These are phyloP conservation scores for Acromyrmex echinatior DNA, from an alignment of 1,140 invertebrate species.

Conservation along the genomic window DNA sequence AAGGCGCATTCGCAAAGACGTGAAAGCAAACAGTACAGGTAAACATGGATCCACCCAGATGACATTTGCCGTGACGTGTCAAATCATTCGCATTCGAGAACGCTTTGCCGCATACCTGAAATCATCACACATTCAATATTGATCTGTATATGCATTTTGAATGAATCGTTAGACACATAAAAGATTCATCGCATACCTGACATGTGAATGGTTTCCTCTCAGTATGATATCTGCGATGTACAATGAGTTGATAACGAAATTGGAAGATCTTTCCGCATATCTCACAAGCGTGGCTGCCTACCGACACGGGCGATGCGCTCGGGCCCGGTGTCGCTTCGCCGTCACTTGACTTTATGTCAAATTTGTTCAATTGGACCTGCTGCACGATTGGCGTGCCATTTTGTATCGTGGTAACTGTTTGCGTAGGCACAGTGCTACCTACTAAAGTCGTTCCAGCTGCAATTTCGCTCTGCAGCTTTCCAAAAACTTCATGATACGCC, in stretches of 20 bases:
- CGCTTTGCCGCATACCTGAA: conserved; percentile 91
- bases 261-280: conserved; percentile 95
- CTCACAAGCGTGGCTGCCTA: conserved; percentile 92
- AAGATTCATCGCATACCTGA: conserved; percentile 86
- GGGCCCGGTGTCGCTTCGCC: conserved; percentile 86
- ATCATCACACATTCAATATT: not conserved
- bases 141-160: not conserved
- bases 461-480: conserved; percentile 91
- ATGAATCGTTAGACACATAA: not conserved
- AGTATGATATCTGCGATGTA: conserved; percentile 94
- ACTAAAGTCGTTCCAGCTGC: conserved; percentile 84
- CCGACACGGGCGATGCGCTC: conserved; percentile 86
- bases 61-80: conserved; percentile 93
- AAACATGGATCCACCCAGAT: conserved; percentile 92
- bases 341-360: conserved; percentile 86
- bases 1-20: conserved; percentile 91
- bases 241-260: conserved; percentile 94
- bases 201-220: conserved; percentile 94
- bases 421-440: conserved; percentile 86
- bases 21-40: conserved; percentile 92
- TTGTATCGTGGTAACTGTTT: conserved; percentile 85
- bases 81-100: conserved; percentile 92
- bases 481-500: conserved; percentile 95
- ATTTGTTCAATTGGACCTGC: conserved; percentile 88
- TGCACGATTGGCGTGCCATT: conserved; percentile 85